Evolutionary conservation across 2,113 vertebrate genomes (phyloP), one percentile per base, ranked within the genome.

Genomic region (Plotosus lineatus): DNA sequence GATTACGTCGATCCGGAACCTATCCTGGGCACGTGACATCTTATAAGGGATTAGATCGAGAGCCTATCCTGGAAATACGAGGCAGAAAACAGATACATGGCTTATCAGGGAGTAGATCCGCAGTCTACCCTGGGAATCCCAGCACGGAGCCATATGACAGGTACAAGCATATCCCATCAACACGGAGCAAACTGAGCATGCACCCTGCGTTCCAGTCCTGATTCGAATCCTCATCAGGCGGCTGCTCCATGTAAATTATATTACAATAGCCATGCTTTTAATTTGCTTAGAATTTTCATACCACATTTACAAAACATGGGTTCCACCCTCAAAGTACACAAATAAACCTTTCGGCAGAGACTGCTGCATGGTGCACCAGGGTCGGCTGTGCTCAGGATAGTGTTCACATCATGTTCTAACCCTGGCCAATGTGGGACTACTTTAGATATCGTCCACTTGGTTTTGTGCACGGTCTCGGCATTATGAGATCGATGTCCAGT

Each of bases 281-380:
- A 73, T 73, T 73, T 73, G 46, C 46, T 21, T 73, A 51, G 3
- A 73, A 73, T 73, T 73, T 73, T 51, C 69, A 73, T 73, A 31
- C 69, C 69, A 51, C 69, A 73, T 51, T 73, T 73, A 51, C 69
- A 73, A 73, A 73, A 73, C 69, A 73, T 46, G 46, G 46, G 69
- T 73, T 73, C 50, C n/a, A 0, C 69, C 69, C 28, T 73, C 69
- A 51, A 73, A 73, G 44, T 33, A 72, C 28, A 72, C 44, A 72
- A 50, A 36, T 73, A 33, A 26, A 36, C 46, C 31, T 51, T 73
- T 73, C 6, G 46, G 6, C 69, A 21, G 28, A 36, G 10, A 28
- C 17, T 1, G 28, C 1, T 33, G 9, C 42, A 36, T 31, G 15
- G 28, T 72, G 26, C 68, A 72, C 26, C 6, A 1, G 33, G 31